Base-by-base conservation (phyloP, 2,113 vertebrate species). In the Hemichromis elongatus region DNA sequence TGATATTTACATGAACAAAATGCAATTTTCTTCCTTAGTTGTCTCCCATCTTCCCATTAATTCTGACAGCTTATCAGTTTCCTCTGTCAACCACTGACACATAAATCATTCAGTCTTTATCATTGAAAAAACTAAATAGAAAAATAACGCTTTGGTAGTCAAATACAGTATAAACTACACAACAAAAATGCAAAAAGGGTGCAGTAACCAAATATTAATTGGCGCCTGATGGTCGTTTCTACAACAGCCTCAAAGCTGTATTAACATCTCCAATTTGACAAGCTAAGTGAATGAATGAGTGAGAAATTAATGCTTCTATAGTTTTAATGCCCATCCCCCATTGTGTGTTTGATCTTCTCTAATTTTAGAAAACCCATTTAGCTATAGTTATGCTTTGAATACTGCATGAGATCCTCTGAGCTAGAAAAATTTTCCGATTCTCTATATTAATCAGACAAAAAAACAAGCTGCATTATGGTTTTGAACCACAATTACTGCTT, bases 351-450 rank as follows among this genome's bases (percentile, higher is more conserved):
- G 84, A 85, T 91, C 59, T 61, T 61, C 73, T 79, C 33, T 92
- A 82, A 92, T 85, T 90, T 85, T 52, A 89, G 47, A 86, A 88
- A 82, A 70, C 73, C 63, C 66, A 86, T 89, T 30, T 78, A 90
- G 66, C 83, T 82, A 86, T 73, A 89, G 79, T 47, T 80, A 26
- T 26, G 37, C 13, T 45, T 73, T 63, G 21, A 42, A 55, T 18
- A 45, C 30, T 14, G 57, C 26, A 42, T 88, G 37, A 70, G 24
- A 78, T 55, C 53, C 53, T 55, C 53, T 24, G 26, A 68, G 4
- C n/a, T 1, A 24, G 63, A 24, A 21, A 24, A 42, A 68, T 35
- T 40, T 68, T 68, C 12, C 2, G 4, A 68, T 68, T 24, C n/a
- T 40, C 35, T 66, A 40, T 42, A 40, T 66, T 40, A 14, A 40